Evolutionary conservation across 2,797 vertebrate genomes (phyloP).

Genomic region (Arctocebus calabarensis): DNA sequence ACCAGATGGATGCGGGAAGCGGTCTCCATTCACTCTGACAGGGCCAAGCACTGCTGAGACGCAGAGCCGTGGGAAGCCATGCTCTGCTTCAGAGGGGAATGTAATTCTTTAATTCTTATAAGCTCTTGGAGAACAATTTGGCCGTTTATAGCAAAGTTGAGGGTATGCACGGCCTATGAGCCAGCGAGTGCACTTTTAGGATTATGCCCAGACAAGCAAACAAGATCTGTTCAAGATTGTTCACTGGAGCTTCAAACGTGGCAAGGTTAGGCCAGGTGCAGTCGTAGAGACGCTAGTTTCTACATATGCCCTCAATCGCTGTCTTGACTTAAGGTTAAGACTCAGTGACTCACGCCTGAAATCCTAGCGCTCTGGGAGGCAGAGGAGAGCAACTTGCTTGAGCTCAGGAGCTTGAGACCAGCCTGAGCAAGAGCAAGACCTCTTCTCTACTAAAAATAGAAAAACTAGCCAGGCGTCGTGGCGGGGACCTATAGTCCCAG

Average conservation of each 20-base stretch:
- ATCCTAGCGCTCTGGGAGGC: too few relatives aligned
- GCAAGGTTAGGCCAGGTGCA: background rate
- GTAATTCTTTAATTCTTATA: background rate
- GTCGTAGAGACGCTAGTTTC: too few relatives aligned
- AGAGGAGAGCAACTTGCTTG: too few relatives aligned
- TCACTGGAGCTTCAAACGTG: background rate
- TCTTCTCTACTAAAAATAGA: too few relatives aligned
- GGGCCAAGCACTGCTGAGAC: background rate
- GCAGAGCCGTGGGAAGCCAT: fast-evolving
- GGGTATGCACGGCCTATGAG: too few relatives aligned
- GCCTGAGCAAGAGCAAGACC: too few relatives aligned
- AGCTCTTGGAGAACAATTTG: background rate
- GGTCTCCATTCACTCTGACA: background rate
- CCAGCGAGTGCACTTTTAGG: background rate
- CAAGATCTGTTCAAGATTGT: background rate
- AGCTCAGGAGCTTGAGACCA: too few relatives aligned
- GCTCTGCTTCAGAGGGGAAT: background rate
- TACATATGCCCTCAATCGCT: too few relatives aligned
- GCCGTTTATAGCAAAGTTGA: background rate
- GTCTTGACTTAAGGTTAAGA: too few relatives aligned
- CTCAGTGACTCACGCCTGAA: too few relatives aligned
- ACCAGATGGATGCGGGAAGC: background rate
- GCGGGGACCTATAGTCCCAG: too few relatives aligned
- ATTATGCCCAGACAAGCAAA: background rate
- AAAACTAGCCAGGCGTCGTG: too few relatives aligned